Evolutionary conservation across 2,888 invertebrate species (phyloP).

Genomic region (Rhamphomyia laevipes): DNA sequence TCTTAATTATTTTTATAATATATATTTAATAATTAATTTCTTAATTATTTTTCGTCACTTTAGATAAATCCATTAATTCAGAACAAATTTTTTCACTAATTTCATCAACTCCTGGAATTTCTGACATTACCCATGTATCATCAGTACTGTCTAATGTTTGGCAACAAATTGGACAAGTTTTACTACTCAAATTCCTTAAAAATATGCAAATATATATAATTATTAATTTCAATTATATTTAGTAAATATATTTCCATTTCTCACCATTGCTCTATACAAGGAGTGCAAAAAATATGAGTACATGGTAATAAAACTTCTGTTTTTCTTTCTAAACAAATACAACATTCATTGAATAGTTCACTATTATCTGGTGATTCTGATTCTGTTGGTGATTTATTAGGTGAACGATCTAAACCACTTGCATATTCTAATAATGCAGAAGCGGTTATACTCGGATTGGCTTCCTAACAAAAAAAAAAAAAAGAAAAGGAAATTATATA

Average conservation of each 20-base stretch:
- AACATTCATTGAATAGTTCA: constrained; percentile 46
- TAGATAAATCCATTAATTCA: constrained; percentile 26
- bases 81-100: constrained; percentile 42
- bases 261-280: constrained; percentile 62
- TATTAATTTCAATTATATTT: neutral
- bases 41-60: constrained; percentile 10
- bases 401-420: constrained; percentile 19
- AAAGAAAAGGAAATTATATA: no score
- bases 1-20: no score
- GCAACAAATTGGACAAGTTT: constrained; percentile 59
- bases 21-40: no score
- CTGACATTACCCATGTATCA: constrained; percentile 53
- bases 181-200: constrained; percentile 52
- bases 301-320: constrained; percentile 58
- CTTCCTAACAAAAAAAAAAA: neutral
- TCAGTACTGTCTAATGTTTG: constrained; percentile 48
- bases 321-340: constrained; percentile 58
- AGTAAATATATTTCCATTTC: neutral
- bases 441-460: constrained; percentile 21
- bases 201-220: constrained; percentile 10
- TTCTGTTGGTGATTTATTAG: constrained; percentile 14
- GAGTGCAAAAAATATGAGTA: constrained; percentile 55
- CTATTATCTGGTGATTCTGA: constrained; percentile 18
- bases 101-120: constrained; percentile 47
- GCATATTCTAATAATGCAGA: constrained; percentile 36